These are phyloP conservation scores for Tupiocoris notatus DNA, from an alignment of 2,888 invertebrate genomes.

Conservation along the genomic window DNA sequence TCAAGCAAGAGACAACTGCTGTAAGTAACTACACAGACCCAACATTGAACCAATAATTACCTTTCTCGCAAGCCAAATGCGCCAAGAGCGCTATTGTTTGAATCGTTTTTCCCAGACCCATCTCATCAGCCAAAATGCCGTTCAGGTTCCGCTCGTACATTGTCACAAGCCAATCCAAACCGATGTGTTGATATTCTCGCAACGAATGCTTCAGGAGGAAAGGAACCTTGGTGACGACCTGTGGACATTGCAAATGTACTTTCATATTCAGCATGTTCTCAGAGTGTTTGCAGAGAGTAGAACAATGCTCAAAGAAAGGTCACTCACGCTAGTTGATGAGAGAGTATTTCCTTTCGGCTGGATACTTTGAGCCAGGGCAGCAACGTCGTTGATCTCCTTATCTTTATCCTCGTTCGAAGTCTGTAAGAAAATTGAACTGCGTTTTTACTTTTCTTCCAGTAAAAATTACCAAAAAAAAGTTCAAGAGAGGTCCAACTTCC, in stretches of 20 bases:
- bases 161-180: constrained; percentile 94
- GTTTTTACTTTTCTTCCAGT: not conserved
- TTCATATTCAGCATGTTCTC: no score
- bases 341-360: constrained; percentile 98
- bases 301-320: no score
- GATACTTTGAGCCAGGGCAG: constrained; percentile 90
- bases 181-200: constrained; percentile 96
- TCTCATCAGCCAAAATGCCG: constrained; percentile 94
- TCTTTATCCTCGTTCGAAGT: constrained; percentile 54
- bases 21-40: not conserved
- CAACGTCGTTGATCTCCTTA: constrained; percentile 84
- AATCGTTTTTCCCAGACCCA: constrained; percentile 96
- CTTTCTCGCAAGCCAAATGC: constrained; percentile 87
- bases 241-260: no score
- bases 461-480: not conserved
- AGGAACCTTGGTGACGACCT: constrained; percentile 90
- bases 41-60: no score
- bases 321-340: constrained; percentile 83
- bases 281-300: no score
- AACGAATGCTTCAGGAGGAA: constrained; percentile 85
- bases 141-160: constrained; percentile 93
- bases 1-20: not conserved
- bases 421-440: not conserved
- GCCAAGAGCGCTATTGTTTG: constrained; percentile 93
- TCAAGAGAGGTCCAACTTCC: no score